Percentiles rank a stretch among this genome's conserved stretches.
These are phyloP conservation scores for Merodon equestris DNA, from an alignment of 2,888 invertebrate genomes.

Conservation along the genomic window DNA sequence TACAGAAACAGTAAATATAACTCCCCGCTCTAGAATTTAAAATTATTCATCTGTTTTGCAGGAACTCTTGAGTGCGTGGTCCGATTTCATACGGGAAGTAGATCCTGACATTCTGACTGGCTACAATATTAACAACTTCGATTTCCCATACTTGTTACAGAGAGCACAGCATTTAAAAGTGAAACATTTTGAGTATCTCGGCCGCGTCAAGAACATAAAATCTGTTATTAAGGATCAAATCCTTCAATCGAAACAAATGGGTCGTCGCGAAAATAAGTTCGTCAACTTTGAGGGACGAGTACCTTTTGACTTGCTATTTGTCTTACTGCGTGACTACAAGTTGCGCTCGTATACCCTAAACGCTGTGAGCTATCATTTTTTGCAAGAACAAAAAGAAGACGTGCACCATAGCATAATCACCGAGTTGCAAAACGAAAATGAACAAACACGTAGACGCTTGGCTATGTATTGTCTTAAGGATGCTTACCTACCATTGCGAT, in stretches of 20 bases:
- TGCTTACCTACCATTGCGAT: constrained; percentile 94
- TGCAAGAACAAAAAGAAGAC: constrained; percentile 99
- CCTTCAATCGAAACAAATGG: constrained; percentile 98
- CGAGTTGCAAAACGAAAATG: constrained; percentile 95
- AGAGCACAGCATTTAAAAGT: constrained; percentile 94
- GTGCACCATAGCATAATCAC: constrained; percentile 99
- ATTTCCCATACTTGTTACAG: constrained; percentile 96
- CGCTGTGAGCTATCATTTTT: constrained; percentile 98
- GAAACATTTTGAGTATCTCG: constrained; percentile 89
- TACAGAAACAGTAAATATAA: constrained; percentile 85
- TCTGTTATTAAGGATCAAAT: constrained; percentile 92
- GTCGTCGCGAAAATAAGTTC: constrained; percentile 94
- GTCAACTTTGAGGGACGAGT: constrained; percentile 98
- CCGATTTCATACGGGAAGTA: constrained; percentile 94
- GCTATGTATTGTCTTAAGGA: constrained; percentile 99
- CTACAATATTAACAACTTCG: constrained; percentile 99
- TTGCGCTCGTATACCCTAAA: constrained; percentile 98
- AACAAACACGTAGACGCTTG: constrained; percentile 94
- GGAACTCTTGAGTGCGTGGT: constrained; percentile 90
- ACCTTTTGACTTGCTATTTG: constrained; percentile 96
- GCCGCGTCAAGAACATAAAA: constrained; percentile 89
- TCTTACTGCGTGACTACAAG: constrained; percentile 97
- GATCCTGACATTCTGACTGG: constrained; percentile 99
- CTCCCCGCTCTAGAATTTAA: background rate
- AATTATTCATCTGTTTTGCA: constrained; percentile 35